Evolutionary conservation across 2,888 invertebrate species (phyloP), one percentile per base, ranked within the genome.

Genomic region (Lithophane socia): DNA sequence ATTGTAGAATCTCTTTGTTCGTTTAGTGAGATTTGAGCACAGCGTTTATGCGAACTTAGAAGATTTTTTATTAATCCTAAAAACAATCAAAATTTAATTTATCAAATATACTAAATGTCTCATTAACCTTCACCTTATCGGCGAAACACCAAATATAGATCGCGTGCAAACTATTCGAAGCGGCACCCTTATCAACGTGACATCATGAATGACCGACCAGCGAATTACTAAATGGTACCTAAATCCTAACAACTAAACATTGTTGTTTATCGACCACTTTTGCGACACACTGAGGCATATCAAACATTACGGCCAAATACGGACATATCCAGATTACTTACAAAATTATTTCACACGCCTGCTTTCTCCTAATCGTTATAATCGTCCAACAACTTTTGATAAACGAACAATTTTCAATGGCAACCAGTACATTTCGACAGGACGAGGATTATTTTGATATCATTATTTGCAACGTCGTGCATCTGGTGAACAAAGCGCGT

Each of bases 111-210:
- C 74, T 73, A 78, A 88, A 89, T 87, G 89, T 83, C 89, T 79
- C 86, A 92, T 92, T 94, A 92, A 94, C 94, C 94, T 94, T 94
- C 92, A 94, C 91, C 92, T 94, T 95, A 95, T 95, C 95, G 89
- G 76, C 80, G 80, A 77, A 87, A 88, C 81, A 89, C 90, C 89
- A 89, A 93, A 93, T 91, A 91, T 92, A 92, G 90, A 88, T 90
- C 86, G 92, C 92, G 87, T 92, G 92, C 85, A 84, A 86, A 84
- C 82, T 84, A 84, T 83, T 82, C 85, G 70, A 86, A 87, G 86
- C 89, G 83, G 84, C 81, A 77, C 78, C 87, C 87, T 92, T 93
- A 93, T 93, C 93, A 88, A 80, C 66, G 60, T 89, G 89, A 90
- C 88, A 90, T 90, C 90, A 89, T 79, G 70, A 68, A 87, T 79